phyloP scores from a whole-genome alignment of 2,113 vertebrate genomes.

The Cairina moschata region DNA sequence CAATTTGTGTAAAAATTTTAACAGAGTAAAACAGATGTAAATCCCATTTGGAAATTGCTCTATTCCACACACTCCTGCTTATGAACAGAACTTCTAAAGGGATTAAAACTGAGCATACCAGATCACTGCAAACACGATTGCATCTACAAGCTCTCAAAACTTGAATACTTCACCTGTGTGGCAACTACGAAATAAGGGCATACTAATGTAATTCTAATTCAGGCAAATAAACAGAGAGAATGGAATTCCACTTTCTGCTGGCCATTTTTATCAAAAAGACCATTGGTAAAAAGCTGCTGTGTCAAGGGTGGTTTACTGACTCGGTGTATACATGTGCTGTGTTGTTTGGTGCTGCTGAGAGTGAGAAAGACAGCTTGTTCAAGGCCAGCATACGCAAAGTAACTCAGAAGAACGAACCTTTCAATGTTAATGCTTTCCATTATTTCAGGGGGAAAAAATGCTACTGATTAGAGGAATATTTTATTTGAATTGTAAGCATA shows the following conservation, averaged over 20 bases:
- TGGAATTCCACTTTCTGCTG: neutral
- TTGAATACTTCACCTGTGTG: neutral
- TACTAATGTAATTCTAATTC: neutral
- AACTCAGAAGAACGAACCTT: too few relatives aligned
- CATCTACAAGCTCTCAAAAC: neutral
- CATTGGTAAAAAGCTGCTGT: neutral
- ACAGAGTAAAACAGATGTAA: neutral
- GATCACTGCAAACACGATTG: neutral
- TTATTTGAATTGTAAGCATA: too few relatives aligned
- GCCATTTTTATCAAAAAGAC: neutral
- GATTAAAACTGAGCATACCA: neutral
- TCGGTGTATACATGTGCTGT: neutral
- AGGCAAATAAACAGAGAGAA: neutral
- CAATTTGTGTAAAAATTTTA: neutral
- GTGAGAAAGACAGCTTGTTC: neutral
- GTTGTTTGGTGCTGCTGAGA: neutral
- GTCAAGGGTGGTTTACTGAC: accelerated
- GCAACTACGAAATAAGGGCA: neutral
- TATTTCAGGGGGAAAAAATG: too few relatives aligned
- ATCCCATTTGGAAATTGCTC: neutral
- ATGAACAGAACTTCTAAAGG: neutral
- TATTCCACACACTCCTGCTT: neutral
- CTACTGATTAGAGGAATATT: too few relatives aligned
- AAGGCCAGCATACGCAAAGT: too few relatives aligned
- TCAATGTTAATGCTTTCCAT: too few relatives aligned